phyloP scores from a whole-genome alignment of 2,113 vertebrate species.

The Lutjanus erythropterus region DNA sequence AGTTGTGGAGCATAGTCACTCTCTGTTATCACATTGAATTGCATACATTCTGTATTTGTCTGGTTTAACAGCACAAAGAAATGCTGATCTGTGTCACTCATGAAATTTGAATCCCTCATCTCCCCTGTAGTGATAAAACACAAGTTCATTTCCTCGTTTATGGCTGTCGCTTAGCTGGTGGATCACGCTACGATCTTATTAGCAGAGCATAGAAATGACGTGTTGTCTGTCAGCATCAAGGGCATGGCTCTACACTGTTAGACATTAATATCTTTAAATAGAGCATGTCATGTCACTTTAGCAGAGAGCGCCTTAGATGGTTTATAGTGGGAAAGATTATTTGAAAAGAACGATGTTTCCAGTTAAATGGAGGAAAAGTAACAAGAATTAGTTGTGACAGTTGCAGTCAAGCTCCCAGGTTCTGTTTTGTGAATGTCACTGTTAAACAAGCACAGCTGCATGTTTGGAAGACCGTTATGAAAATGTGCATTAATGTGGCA shows the following conservation, averaged over 20 bases:
- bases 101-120: slow-evolving; percentile 28
- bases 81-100: slow-evolving; percentile 4
- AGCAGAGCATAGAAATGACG: neutral
- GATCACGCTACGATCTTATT: slow-evolving; percentile 1
- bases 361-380: slow-evolving; percentile 6
- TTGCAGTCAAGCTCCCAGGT: neutral
- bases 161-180: slow-evolving; percentile 5
- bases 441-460: slow-evolving; percentile 40
- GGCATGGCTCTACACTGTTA: neutral
- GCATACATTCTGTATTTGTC: neutral
- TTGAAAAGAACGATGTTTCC: neutral
- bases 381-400: slow-evolving; percentile 7
- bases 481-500: slow-evolving; percentile 10
- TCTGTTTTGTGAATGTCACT: slow-evolving; percentile 5
- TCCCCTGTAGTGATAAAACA: slow-evolving; percentile 23
- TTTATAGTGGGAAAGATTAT: slow-evolving; percentile 11
- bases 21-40: neutral
- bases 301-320: neutral
- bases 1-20: neutral
- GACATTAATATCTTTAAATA: neutral
- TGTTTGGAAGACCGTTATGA: neutral
- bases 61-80: slow-evolving; percentile 1
- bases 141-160: slow-evolving; percentile 5
- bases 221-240: slow-evolving; percentile 5
- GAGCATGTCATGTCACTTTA: neutral